Base-by-base conservation (phyloP, 1,140 invertebrate species). In the Lucilia sericata region DNA sequence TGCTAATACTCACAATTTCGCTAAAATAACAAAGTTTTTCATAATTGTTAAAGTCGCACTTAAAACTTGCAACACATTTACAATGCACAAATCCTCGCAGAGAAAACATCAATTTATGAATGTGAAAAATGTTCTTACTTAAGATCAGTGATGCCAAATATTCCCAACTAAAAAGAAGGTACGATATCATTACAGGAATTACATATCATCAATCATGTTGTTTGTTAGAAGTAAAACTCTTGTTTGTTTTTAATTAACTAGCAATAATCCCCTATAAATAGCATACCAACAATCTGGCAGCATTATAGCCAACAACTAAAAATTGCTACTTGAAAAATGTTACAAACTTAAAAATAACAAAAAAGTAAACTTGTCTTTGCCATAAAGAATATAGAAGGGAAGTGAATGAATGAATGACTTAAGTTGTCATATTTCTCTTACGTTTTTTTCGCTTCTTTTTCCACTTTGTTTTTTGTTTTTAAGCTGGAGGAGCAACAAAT, bases 401-500 rank as follows among this genome's bases (percentile, higher is more conserved):
- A 42, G 30, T 30, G 30, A n/a, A 70, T 19, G 30, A n/a, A 70
- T 19, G 76, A 51, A 51, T 80, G 76, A 51, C 76, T 80, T 80
- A 80, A 49, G n/a, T 80, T 80, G 76, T 80, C 76, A 80, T 80
- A 80, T 49, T 80, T 70, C 21, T 60, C 51, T 12, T 60, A 2
- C 1, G 3, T 60, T 17, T 7, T 17, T 14, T n/a, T 60, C 55
- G 13, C n/a, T 60, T 17, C n/a, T 60, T 60, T n/a, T 2, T n/a
- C 14, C 55, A n/a, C 13, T 60, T 70, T 21, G 5, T 70, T 70
- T 70, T 21, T 70, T 60, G 55, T 70, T 70, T 80, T 80, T 17
- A 80, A 80, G 76, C 76, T 80, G n/a, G 76, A 80, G 76, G 76
- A 80, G 76, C 76, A 80, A 80, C 76, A 80, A 80, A 49, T 80